A percentile compares a stretch with the other conserved stretches of the same genome.
Evolutionary conservation across 2,888 invertebrate genomes (phyloP).

Genomic region (Tetrapedia diversipes): DNA sequence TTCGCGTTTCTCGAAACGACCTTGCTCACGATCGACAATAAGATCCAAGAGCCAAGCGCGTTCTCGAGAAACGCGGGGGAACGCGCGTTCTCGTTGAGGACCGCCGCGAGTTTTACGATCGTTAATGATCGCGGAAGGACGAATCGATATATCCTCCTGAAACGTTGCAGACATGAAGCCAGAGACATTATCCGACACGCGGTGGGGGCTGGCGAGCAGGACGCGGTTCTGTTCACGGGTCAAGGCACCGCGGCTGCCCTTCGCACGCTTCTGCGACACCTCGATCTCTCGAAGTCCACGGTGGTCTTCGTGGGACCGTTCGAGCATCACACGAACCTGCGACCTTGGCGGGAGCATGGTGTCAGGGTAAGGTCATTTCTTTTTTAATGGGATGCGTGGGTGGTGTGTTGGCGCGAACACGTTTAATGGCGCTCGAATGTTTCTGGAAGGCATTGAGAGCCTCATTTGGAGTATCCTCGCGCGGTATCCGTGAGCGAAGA

Average conservation of each 20-base stretch:
- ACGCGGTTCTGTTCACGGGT: slow-evolving; percentile 81
- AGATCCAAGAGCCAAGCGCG: neutral
- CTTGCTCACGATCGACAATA: slow-evolving; percentile 16
- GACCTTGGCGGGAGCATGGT: slow-evolving; percentile 92
- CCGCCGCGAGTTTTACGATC: slow-evolving; percentile 23
- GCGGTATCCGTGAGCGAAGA: neutral
- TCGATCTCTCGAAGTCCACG: slow-evolving; percentile 86
- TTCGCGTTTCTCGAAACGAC: neutral
- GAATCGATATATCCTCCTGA: slow-evolving; percentile 44
- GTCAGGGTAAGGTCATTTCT: slow-evolving; percentile 87
- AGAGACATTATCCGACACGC: slow-evolving; percentile 90
- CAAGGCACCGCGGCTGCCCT: slow-evolving; percentile 91
- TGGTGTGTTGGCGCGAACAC: no score
- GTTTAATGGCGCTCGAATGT: neutral
- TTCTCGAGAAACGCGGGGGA: slow-evolving; percentile 14
- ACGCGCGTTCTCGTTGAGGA: slow-evolving; percentile 22
- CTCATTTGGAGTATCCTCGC: slow-evolving; percentile 6
- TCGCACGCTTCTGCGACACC: slow-evolving; percentile 89
- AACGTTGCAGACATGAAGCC: slow-evolving; percentile 89
- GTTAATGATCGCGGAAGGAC: slow-evolving; percentile 45
- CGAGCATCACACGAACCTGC: slow-evolving; percentile 90
- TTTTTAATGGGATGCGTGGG: no score
- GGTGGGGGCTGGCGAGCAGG: slow-evolving; percentile 90
- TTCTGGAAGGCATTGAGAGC: slow-evolving; percentile 6
- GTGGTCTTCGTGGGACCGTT: slow-evolving; percentile 91